Conservation (phyloP, 2,797 vertebrate genomes). For the Acanthopagrus latus region DNA sequence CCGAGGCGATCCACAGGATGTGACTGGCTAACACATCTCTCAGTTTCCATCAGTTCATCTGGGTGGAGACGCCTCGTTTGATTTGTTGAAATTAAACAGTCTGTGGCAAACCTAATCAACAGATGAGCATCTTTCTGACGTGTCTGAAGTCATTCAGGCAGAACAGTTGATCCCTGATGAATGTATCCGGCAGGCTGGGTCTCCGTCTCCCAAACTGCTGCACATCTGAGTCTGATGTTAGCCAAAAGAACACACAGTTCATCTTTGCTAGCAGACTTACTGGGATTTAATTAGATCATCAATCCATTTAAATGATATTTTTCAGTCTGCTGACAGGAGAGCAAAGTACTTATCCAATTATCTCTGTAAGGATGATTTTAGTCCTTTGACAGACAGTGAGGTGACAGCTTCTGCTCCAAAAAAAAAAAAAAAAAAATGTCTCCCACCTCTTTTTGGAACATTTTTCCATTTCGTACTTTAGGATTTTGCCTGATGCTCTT, state of each 20-base stretch:
- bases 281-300: slow-evolving; percentile 51
- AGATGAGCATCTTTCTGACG: slow-evolving; percentile 14
- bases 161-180: slow-evolving; percentile 38
- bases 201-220: slow-evolving; percentile 12
- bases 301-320: slow-evolving; percentile 22
- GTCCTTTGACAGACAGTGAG: slow-evolving; percentile 24
- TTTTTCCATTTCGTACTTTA: slow-evolving; percentile 48
- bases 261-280: background rate
- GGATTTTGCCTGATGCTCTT: slow-evolving; percentile 53
- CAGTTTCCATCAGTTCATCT: slow-evolving; percentile 18
- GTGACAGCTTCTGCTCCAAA: background rate
- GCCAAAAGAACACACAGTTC: slow-evolving; percentile 1
- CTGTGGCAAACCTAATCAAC: slow-evolving; percentile 31
- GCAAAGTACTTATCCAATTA: slow-evolving; percentile 57
- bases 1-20: background rate
- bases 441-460: slow-evolving; percentile 22
- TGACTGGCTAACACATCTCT: background rate
- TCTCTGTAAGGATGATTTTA: slow-evolving; percentile 33
- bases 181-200: background rate
- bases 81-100: slow-evolving; percentile 34
- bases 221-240: background rate
- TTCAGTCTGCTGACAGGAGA: slow-evolving; percentile 32
- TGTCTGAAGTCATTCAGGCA: slow-evolving; percentile 29
- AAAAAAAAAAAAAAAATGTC: slow-evolving; percentile 10
- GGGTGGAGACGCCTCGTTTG: slow-evolving; percentile 23